These are phyloP conservation scores for Deilephila porcellus DNA, from an alignment of 2,888 invertebrate species.

Conservation along the genomic window DNA sequence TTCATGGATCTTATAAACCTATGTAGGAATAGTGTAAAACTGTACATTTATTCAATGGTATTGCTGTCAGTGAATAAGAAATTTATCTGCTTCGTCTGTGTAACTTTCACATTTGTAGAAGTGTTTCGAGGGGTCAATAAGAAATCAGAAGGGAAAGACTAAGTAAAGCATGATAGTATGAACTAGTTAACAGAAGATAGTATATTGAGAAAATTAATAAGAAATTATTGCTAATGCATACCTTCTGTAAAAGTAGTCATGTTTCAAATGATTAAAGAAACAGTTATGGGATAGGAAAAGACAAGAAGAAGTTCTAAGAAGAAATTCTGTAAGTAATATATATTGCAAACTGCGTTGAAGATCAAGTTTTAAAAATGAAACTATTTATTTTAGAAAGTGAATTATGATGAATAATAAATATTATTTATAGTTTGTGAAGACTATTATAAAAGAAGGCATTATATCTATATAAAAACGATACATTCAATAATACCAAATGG, in stretches of 20 bases:
- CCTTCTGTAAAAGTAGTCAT: slow-evolving; percentile 19
- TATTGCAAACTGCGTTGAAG: slow-evolving; percentile 22
- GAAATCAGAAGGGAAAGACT: slow-evolving; percentile 56
- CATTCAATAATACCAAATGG: not conserved
- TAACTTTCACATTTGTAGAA: slow-evolving; percentile 55
- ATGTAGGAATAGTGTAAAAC: slow-evolving; percentile 9
- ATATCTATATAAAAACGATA: not conserved
- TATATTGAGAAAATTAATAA: slow-evolving; percentile 35
- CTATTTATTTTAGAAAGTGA: slow-evolving; percentile 17
- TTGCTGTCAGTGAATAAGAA: slow-evolving; percentile 23
- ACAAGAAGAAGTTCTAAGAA: slow-evolving; percentile 25
- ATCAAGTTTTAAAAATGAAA: slow-evolving; percentile 13
- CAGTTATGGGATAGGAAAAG: slow-evolving; percentile 27
- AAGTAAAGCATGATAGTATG: slow-evolving; percentile 64
- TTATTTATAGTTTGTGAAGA: not conserved
- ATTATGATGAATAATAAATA: not conserved
- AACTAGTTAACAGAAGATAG: slow-evolving; percentile 53
- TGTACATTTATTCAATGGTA: not conserved
- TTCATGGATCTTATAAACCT: not conserved
- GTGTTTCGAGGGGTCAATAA: slow-evolving; percentile 58
- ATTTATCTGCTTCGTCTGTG: slow-evolving; percentile 52
- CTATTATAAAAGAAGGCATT: slow-evolving; percentile 7
- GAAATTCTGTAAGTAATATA: slow-evolving; percentile 25
- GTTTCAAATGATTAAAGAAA: slow-evolving; percentile 30
- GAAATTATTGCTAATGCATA: slow-evolving; percentile 29